Conservation (phyloP, 2,888 invertebrate species). For the Stenodema calcarata region DNA sequence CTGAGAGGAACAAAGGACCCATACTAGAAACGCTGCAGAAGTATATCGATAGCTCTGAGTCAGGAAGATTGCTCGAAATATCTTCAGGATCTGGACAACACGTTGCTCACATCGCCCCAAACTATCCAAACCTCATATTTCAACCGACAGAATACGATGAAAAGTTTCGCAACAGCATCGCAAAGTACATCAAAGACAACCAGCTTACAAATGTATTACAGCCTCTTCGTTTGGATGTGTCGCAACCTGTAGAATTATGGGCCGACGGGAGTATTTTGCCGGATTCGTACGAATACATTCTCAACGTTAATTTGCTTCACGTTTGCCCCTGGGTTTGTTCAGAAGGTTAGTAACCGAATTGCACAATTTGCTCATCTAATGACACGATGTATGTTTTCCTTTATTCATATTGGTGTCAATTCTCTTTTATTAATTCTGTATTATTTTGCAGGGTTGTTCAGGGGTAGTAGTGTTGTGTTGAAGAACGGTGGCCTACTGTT, state of each 20-base stretch:
- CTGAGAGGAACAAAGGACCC: slow-evolving; percentile 76
- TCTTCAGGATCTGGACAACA: slow-evolving; percentile 88
- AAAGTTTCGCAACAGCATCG: slow-evolving; percentile 67
- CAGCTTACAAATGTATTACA: slow-evolving; percentile 59
- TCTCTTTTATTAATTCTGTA: too few species aligned
- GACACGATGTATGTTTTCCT: too few species aligned
- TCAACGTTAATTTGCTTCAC: slow-evolving; percentile 88
- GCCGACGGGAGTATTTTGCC: slow-evolving; percentile 55
- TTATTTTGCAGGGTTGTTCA: slow-evolving; percentile 62
- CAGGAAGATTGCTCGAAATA: slow-evolving; percentile 70
- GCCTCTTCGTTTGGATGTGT: slow-evolving; percentile 74
- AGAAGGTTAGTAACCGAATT: slow-evolving; percentile 65
- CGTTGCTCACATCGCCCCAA: slow-evolving; percentile 75
- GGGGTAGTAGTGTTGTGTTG: slow-evolving; percentile 72
- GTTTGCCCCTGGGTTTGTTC: slow-evolving; percentile 79
- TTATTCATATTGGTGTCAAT: too few species aligned
- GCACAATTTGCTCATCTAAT: too few species aligned
- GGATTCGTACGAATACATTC: slow-evolving; percentile 73
- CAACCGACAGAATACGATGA: slow-evolving; percentile 81
- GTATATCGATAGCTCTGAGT: slow-evolving; percentile 64
- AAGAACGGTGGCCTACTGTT: slow-evolving; percentile 75
- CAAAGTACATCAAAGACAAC: slow-evolving; percentile 57
- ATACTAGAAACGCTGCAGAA: slow-evolving; percentile 74
- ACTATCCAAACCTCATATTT: slow-evolving; percentile 74
- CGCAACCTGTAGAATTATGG: slow-evolving; percentile 58